Base-by-base conservation (phyloP, 2,888 invertebrate genomes). In the Formica aserva region DNA sequence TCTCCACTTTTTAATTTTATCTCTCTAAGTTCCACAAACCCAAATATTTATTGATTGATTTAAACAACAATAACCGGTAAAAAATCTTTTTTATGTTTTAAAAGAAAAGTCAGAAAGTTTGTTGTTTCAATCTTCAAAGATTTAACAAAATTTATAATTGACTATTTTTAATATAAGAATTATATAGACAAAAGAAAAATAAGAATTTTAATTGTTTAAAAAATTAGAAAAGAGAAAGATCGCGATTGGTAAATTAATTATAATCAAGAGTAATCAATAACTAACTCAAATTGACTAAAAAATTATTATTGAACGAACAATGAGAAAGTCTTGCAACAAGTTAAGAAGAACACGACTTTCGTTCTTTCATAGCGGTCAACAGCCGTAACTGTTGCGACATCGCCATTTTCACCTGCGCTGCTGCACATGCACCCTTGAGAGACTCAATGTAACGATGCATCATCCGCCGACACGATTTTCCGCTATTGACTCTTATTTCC, bases 351-450 rank as follows among this genome's bases (percentile, higher is more conserved):
- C 57, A 60, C 18, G 45, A 78, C 57, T 78, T 71, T 78, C 52
- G 63, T 76, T 52, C 75, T 65, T 76, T 52, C 57, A 41, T 45
- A 60, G 69, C 69, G 71, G 78, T 78, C 69, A 69, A 78, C 57
- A 78, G 57, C 71, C 71, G 71, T 29, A 22, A n/a, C 57, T 41
- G 41, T 78, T 78, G 57, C 78, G 32, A 78, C 71, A 78, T 78
- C 78, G 57, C n/a, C 71, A 78, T 78, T 78, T 78, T 78, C 78
- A 78, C 78, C 57, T 78, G 69, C 57, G 9, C 45, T 57, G 57
- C 57, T 38, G 41, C 77, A 69, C 77, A 69, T 32, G 55, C 77
- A 78, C 77, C 77, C 77, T 76, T 76, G 65, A 77, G 38, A 66
- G 55, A 5, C 18, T 29, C 26, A 26, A 26, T 6, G 6, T 32